Evolutionary conservation across 2,113 vertebrate genomes (phyloP).

Genomic region (Cepphus grylle): DNA sequence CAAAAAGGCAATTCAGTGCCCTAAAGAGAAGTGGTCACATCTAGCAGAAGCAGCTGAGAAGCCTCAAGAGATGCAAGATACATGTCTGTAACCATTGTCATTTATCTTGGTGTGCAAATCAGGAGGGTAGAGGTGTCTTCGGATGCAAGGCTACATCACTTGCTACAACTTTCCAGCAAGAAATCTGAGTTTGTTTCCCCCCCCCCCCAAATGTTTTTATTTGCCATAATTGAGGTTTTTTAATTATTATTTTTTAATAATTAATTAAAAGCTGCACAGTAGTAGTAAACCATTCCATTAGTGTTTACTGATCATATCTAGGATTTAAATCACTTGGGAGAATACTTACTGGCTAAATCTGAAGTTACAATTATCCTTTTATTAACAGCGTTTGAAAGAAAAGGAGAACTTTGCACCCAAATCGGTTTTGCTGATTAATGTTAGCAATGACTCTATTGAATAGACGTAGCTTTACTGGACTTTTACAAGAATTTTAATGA

Average conservation of each 20-base stretch:
- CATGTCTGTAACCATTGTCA: rapidly evolving
- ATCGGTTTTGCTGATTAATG: neutral
- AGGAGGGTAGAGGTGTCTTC: neutral
- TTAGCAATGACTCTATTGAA: neutral
- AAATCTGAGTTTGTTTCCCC: neutral
- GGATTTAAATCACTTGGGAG: neutral
- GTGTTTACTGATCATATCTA: neutral
- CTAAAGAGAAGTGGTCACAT: neutral
- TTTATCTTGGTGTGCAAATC: neutral
- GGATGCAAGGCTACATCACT: neutral
- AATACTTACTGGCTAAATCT: neutral
- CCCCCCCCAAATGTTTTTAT: neutral
- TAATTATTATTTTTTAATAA: neutral
- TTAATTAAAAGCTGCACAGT: neutral
- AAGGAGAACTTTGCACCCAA: neutral
- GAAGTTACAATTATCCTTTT: neutral
- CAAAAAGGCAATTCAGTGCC: neutral
- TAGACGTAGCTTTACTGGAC: neutral
- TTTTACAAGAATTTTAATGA: neutral
- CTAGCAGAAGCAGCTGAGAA: neutral
- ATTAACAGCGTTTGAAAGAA: neutral
- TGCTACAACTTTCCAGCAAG: neutral
- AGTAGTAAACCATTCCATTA: neutral
- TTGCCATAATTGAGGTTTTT: neutral
- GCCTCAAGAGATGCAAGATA: neutral